Evolutionary conservation across 2,113 vertebrate genomes (phyloP), one percentile per base, ranked within the genome.

Genomic region (Sitta europaea): DNA sequence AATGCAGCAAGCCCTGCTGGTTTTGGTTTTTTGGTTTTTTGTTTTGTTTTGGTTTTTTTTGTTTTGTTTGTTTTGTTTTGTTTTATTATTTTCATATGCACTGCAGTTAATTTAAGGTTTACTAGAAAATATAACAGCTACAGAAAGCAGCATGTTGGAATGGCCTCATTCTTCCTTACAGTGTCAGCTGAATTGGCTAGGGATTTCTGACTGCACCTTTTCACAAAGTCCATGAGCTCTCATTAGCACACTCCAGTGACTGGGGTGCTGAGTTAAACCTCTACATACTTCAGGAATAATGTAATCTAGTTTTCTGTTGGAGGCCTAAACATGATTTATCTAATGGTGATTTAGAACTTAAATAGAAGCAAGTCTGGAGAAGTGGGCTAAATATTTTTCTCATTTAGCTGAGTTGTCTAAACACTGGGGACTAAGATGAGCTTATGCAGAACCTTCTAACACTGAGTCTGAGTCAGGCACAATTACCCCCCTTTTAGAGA

Each of bases 401-500:
- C 35, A 58, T 92, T 92, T 94, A 76, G 58, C 58, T 90, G 71
- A 73, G 16, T 83, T 91, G 62, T 73, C 77, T 82, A 66, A 95
- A 89, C 58, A 25, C 54, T 47, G 38, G 11, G 7, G 66, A 74
- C 73, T 75, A 75, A 72, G 74, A 86, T 51, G 76, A 92, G 54
- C 58, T 91, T 89, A 42, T 38, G 38, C 74, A 89, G 81, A 89
- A 53, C 36, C 40, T 92, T 90, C 62, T 82, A 71, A 75, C 62
- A 38, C 28, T 66, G 40, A 71, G 45, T 85, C 68, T 81, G 91
- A 96, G 87, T 94, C 90, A 95, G 70, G 47, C 38, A 35, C 73
- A 88, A 68, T 91, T 96, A 96, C 85, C 48, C 62, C 45, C 72
- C 62, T 90, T 87, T 76, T 70, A 90, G 45, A 62, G 71, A 72